These are phyloP conservation scores for Aulostomus chinensis DNA, from an alignment of 2,797 vertebrate species.

Conservation along the genomic window DNA sequence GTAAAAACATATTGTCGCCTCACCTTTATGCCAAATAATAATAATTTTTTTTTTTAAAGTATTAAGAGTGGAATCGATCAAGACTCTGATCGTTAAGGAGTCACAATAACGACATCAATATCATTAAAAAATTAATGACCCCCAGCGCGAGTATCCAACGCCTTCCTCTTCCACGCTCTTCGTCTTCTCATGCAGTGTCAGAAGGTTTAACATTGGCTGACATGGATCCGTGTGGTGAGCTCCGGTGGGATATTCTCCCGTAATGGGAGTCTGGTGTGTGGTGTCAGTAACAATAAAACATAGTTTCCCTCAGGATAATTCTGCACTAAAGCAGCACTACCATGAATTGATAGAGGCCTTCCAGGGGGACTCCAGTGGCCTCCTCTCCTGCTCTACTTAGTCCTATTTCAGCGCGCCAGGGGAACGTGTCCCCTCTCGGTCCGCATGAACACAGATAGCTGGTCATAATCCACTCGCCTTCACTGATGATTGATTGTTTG, in stretches of 20 bases:
- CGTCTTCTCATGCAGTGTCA: slow-evolving; percentile 20
- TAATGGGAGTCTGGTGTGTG: slow-evolving; percentile 37
- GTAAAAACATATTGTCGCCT: too few species aligned
- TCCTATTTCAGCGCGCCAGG: slow-evolving; percentile 39
- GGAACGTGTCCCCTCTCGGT: slow-evolving; percentile 39
- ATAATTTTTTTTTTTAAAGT: too few species aligned
- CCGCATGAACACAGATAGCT: slow-evolving; percentile 60
- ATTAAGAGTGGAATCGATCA: too few species aligned
- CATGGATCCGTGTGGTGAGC: neutral
- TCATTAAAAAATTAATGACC: too few species aligned
- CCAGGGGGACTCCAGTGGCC: slow-evolving; percentile 26
- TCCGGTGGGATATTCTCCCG: slow-evolving; percentile 39
- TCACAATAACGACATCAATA: too few species aligned
- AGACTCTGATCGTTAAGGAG: too few species aligned
- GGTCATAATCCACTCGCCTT: slow-evolving; percentile 68
- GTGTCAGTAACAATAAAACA: slow-evolving; percentile 54
- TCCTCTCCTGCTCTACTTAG: slow-evolving; percentile 37
- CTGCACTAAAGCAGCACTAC: slow-evolving; percentile 53
- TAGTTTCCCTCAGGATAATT: slow-evolving; percentile 37
- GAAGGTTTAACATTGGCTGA: too few species aligned
- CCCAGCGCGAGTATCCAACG: slow-evolving; percentile 1
- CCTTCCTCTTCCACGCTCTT: neutral
- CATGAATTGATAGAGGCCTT: slow-evolving; percentile 39
- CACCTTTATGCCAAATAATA: too few species aligned
- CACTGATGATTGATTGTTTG: slow-evolving; percentile 71